These are phyloP conservation scores for Phaenicophaeus curvirostris DNA, from an alignment of 2,797 vertebrate species.

Conservation along the genomic window DNA sequence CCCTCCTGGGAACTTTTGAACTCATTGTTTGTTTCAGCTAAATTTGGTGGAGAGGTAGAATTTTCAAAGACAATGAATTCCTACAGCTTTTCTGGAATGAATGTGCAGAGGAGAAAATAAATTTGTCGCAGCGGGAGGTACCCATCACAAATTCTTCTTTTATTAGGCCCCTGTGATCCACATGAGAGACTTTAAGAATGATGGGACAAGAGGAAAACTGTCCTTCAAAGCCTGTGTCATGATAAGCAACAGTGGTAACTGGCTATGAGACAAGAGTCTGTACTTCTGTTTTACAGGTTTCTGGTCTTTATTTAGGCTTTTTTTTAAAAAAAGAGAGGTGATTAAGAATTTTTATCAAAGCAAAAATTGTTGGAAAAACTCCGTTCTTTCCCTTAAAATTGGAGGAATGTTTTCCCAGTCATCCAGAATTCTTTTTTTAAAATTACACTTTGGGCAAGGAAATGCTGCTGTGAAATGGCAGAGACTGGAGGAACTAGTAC, in stretches of 20 bases:
- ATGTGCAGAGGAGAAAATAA: neutral
- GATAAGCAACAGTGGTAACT: neutral
- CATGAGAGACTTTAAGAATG: neutral
- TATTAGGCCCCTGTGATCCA: neutral
- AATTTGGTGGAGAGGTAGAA: neutral
- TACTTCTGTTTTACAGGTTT: neutral
- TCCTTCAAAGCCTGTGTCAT: neutral
- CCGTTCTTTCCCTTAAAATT: neutral
- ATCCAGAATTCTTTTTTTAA: neutral
- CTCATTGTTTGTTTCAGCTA: neutral
- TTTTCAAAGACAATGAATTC: neutral
- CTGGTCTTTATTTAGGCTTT: neutral
- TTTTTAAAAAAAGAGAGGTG: neutral
- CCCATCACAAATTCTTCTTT: neutral
- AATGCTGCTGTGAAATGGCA: neutral
- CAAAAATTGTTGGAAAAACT: neutral
- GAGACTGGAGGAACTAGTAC: neutral
- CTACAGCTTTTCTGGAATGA: neutral
- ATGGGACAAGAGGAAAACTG: neutral
- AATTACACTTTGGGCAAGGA: neutral
- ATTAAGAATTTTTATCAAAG: neutral
- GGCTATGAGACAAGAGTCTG: neutral
- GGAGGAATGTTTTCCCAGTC: neutral
- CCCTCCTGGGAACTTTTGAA: neutral
- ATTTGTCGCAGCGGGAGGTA: neutral